Evolutionary conservation across 2,797 vertebrate species (phyloP), one percentile per base, ranked within the genome.

Genomic region (Cirrhinus mrigala): DNA sequence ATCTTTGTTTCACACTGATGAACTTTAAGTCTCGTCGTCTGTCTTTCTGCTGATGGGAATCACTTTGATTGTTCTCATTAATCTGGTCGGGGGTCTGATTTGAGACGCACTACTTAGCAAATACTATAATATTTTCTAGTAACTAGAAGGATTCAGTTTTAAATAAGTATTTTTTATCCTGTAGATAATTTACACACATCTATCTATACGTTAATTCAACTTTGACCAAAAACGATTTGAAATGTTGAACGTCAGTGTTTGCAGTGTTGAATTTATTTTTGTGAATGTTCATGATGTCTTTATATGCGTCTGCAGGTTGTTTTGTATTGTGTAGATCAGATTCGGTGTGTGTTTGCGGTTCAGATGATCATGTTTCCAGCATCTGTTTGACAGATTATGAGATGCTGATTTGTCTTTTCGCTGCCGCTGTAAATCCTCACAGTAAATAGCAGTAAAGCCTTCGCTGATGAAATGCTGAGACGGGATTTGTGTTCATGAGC

Each of bases 361-460:
- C 52, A 54, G 16, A 54, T 54, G 52, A 54, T 54, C 52, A 20
- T 54, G 70, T 73, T 14, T 73, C 44, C 46, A 5, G 71, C 71
- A 75, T 75, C 48, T 52, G 71, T 3, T 29, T 10, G 16, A 52
- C 4, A 10, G 27, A 54, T 75, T 75, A 54, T 74, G 24, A 75
- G 44, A 27, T 1, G 22, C 44, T 71, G 69, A 48, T 71, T 44
- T 74, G 68, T 46, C 44, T 10, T 40, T 52, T 74, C n/a, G 5
- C 71, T 52, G 71, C 46, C 46, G 71, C 46, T 50, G 46, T 29
- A 74, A 74, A 74, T 74, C 46, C 71, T 15, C 22, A 11, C 58
- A 62, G 71, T 74, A 74, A 74, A 74, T 74, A 74, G 44, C 71
- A 20, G 71, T 75, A 75, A 75, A 75, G 73, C 50, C 73, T 52